These are phyloP conservation scores for Cisticola juncidis DNA, from an alignment of 2,113 vertebrate species.

Conservation along the genomic window DNA sequence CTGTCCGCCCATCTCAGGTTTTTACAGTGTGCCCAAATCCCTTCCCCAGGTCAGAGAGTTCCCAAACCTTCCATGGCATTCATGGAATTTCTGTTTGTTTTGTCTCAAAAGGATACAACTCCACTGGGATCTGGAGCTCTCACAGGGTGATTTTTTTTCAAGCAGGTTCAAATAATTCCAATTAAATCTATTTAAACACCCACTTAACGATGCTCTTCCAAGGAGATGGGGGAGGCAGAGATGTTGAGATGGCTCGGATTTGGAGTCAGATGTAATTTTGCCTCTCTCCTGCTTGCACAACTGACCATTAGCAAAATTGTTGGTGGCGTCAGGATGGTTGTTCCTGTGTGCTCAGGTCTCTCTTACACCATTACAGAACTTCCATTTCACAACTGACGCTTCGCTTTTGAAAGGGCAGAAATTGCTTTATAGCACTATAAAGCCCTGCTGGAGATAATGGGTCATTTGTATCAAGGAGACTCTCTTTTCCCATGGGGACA, in stretches of 20 bases:
- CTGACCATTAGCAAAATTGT: conserved; percentile 30
- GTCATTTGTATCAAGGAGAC: background rate
- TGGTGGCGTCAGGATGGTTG: background rate
- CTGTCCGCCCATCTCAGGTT: accelerated
- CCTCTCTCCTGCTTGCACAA: conserved; percentile 23
- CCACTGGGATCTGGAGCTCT: background rate
- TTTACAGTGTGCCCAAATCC: background rate
- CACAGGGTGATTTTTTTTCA: background rate
- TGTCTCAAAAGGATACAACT: background rate
- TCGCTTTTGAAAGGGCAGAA: background rate
- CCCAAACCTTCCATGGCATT: background rate
- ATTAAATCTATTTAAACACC: background rate
- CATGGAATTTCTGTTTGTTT: background rate
- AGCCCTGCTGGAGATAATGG: background rate
- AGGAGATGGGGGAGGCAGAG: background rate
- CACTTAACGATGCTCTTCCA: background rate
- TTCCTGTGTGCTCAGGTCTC: background rate
- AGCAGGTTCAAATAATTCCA: background rate
- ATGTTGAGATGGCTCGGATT: background rate
- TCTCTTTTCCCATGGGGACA: background rate
- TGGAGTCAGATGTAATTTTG: conserved; percentile 3
- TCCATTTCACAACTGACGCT: background rate
- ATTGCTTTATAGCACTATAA: conserved; percentile 2
- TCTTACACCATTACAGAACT: background rate
- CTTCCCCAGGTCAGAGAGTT: background rate